phyloP scores from a whole-genome alignment of 1,140 invertebrate species.

The Pentalonia nigronervosa region DNA sequence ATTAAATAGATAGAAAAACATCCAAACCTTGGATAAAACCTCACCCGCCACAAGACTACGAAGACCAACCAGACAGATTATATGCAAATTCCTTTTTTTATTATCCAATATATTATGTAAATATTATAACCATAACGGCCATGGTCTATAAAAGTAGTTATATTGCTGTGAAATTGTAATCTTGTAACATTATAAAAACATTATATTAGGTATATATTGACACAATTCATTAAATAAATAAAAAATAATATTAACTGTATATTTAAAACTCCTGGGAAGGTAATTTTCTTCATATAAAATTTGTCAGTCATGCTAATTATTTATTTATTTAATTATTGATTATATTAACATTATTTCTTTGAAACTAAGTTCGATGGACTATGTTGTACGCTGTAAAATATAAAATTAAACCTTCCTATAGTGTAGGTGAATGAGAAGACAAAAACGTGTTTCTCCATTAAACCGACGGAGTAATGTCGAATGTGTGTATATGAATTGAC shows the following conservation, averaged over 20 bases:
- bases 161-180: not conserved
- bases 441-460: not conserved
- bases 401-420: too few species aligned
- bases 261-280: not conserved
- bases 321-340: too few species aligned
- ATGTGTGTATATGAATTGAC: not conserved
- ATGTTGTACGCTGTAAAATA: not conserved
- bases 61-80: not conserved
- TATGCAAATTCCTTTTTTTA: not conserved
- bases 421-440: not conserved
- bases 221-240: not conserved
- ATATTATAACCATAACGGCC: too few species aligned
- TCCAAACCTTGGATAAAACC: not conserved
- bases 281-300: not conserved
- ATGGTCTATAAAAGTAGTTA: not conserved
- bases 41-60: not conserved
- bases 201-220: not conserved
- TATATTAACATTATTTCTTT: not conserved
- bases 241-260: not conserved
- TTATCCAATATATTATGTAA: too few species aligned
- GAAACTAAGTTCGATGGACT: not conserved
- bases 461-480: not conserved
- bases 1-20: not conserved
- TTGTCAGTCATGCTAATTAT: not conserved
- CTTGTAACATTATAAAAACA: not conserved